Base-by-base conservation (phyloP, 2,888 invertebrate genomes). In the Melolontha melolontha region DNA sequence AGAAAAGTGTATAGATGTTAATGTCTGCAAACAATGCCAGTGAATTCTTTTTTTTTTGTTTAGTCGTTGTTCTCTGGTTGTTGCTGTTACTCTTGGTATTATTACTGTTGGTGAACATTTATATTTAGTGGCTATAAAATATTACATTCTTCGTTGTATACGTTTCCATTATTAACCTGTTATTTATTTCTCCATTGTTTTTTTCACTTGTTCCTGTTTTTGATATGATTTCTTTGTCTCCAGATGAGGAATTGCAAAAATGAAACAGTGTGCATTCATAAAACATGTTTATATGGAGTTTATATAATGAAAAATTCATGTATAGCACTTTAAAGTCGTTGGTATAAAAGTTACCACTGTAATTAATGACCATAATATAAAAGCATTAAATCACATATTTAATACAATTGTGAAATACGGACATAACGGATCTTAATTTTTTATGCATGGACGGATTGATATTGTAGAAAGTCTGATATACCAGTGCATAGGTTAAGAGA, bases 1-100 rank as follows among this genome's bases (percentile, higher is more conserved):
- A 66, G 66, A 66, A 66, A 66, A 54, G 66, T 66, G 49, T 49
- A 55, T 57, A 57, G 52, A 66, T 57, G 57, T 66, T 66, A 55
- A 55, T 49, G 47, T 54, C 54, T 54, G 51, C 39, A 64, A 50
- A 64, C 51, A 64, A 64, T 64, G 50, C 34, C 27, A 27, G 51
- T 40, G 51, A 29, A 41, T 40, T 52, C 16, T 51, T 29, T 11
- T 17, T 8, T 34, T 34, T 2, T 34, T 34, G 34, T 34, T 34
- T 10, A 34, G 34, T 34, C 34, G 34, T 34, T 22, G 29, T 59
- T 29, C 59, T 42, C 29, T 47, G 55, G 11, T 55, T 39, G 59
- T 59, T 55, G 8, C 41, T 59, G 59, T 29, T 47, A 8, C 47
- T 47, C 29, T 59, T 59, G 44, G n/a, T 59, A 34, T 27, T 59